Evolutionary conservation across 2,113 vertebrate genomes (phyloP), one percentile per base, ranked within the genome.

Genomic region (Ammospiza caudacuta): DNA sequence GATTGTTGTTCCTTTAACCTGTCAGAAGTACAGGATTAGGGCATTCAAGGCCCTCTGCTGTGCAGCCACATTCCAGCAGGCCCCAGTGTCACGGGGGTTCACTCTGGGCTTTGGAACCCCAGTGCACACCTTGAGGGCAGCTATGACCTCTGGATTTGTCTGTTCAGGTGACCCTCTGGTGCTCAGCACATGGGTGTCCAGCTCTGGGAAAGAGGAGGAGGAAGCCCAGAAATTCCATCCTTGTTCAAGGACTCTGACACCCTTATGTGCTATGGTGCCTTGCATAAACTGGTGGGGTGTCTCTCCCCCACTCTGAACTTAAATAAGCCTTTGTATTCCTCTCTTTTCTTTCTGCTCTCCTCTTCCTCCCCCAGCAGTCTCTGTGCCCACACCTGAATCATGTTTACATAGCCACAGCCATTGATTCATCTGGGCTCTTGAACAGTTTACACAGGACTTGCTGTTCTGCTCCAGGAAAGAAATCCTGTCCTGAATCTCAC

Each of bases 101-200:
- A 35, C 14, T 23, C 14, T 2, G 6, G 51, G 21, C 69, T 82
- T 47, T 85, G 80, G n/a, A 44, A 13, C 4, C 27, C 15, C 29
- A 21, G 1, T 31, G n/a, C 11, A 4, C 15, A 41, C 15, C 28
- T 13, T 1, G 22, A 89, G 37, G 57, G 57, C 35, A 79, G 23
- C 0, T 57, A 0, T 19, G 46, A n/a, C 9, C 52, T 58, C 47
- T 5, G 27, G 35, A 7, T 37, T 27, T 35, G 15, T 17, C 25
- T 1, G 0, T 58, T 67, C 47, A 14, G 25, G 20, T 25, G 73
- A 29, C 35, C 31, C 31, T 79, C 51, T 63, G 76, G 20, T 44
- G 39, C 54, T 79, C 49, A 62, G 46, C 47, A 31, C 29, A 2
- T 8, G 1, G 0, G 11, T 44, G 11, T 43, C 24, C 54, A n/a